A percentile compares a stretch with the other conserved stretches of the same genome.
phyloP scores from a whole-genome alignment of 2,113 vertebrate species.

The Carlito syrichta region DNA sequence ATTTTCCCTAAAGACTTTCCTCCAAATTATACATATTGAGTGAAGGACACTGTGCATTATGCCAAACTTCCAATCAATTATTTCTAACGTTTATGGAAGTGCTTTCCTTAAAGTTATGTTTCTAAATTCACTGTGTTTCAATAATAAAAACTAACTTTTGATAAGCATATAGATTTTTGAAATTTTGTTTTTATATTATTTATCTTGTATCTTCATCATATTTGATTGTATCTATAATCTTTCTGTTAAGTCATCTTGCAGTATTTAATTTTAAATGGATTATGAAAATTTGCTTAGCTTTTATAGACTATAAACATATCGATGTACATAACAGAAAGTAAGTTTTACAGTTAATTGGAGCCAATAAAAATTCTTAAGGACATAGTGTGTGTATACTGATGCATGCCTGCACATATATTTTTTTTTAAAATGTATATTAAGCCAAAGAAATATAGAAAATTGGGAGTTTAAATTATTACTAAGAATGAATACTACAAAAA shows the following conservation, averaged over 20 bases:
- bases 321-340: neutral
- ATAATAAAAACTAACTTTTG: slow-evolving; percentile 12
- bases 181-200: neutral
- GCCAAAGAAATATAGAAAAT: neutral
- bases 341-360: neutral
- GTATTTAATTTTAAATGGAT: neutral
- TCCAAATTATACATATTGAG: slow-evolving; percentile 19
- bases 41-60: neutral
- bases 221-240: neutral
- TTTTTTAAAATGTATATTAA: neutral
- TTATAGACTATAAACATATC: neutral
- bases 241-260: neutral
- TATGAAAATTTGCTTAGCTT: neutral
- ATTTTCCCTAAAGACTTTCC: neutral
- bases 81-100: neutral
- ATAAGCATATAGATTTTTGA: neutral
- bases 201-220: neutral
- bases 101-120: neutral
- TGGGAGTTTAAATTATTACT: neutral
- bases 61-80: neutral
- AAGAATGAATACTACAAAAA: neutral
- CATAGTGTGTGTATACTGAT: neutral
- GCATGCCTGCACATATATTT: neutral
- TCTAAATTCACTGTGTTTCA: neutral
- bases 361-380: neutral